Conservation (phyloP, 2,797 vertebrate species). For the Lithobates sylvaticus region DNA sequence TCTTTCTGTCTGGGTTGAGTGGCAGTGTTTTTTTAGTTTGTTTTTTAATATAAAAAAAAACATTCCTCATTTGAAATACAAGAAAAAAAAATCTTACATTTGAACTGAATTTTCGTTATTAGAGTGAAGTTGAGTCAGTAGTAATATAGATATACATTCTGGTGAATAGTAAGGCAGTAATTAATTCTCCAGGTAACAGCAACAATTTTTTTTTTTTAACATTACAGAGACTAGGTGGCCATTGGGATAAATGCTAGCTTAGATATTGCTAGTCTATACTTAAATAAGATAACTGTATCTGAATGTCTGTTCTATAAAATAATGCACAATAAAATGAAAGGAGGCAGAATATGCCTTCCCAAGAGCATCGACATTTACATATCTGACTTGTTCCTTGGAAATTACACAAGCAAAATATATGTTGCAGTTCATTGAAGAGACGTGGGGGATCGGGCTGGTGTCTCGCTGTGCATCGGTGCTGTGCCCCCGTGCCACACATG, state of each 20-base stretch:
- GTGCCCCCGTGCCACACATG: too few species aligned
- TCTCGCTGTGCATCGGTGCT: too few species aligned
- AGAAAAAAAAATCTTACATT: background rate
- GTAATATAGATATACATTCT: background rate
- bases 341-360: background rate
- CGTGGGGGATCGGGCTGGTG: too few species aligned
- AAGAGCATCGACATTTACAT: background rate
- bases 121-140: too few species aligned
- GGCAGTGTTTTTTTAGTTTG: too few species aligned
- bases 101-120: too few species aligned
- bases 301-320: too few species aligned
- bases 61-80: background rate
- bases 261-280: too few species aligned
- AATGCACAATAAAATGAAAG: background rate
- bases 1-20: too few species aligned
- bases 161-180: background rate
- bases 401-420: background rate
- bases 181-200: background rate
- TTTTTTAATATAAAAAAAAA: background rate
- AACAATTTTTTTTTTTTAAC: background rate
- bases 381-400: background rate
- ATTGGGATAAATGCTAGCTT: background rate
- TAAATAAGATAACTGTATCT: too few species aligned
- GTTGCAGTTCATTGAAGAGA: too few species aligned
- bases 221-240: background rate